Base-by-base conservation (phyloP, 1,140 invertebrate genomes). In the Druon quercuslanigerum region DNA sequence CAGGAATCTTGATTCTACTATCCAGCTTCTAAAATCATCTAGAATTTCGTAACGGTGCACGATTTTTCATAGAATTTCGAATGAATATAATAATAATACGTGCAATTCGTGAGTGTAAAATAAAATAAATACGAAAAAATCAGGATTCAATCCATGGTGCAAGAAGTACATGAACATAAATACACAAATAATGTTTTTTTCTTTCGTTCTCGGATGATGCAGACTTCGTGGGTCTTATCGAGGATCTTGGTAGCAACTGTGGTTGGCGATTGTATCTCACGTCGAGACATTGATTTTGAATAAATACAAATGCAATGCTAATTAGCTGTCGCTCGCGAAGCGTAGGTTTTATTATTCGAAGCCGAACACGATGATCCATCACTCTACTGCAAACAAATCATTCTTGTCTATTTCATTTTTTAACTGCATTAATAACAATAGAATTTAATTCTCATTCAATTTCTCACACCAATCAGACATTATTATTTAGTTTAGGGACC, bases 291-390 rank as follows among this genome's bases (percentile, higher is more conserved):
- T 82, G 83, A 84, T 85, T 85, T 84, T 85, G 80, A 79, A 84
- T 85, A 85, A 85, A 84, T 84, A 84, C 80, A 83, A 83, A 86
- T 83, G 83, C 82, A 73, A 84, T 84, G 84, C 83, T 86, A 86
- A 86, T 86, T 83, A 83, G 79, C 77, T 78, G 76, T 79, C 76
- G 76, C 76, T 72, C 80, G 77, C 66, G 70, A 74, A 71, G 74
- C 75, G 79, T 76, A 76, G 76, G 54, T 50, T 40, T 76, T 54
- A 33, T 50, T 70, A 66, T 78, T 79, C 74, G 77, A 78, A 78
- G 33, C 14, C 33, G 76, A 77, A 81, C 73, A 66, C 33, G 76
- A 72, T 76, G 75, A 76, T 76, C 57, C 75, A 76, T 60, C 75
- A 50, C 12, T 33, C 51, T 51, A 40, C 60, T 66, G 9, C 40